A percentile compares a stretch with the other conserved stretches of the same genome.
Conservation (phyloP, 2,888 invertebrate species). For the Epiblema foenella region DNA sequence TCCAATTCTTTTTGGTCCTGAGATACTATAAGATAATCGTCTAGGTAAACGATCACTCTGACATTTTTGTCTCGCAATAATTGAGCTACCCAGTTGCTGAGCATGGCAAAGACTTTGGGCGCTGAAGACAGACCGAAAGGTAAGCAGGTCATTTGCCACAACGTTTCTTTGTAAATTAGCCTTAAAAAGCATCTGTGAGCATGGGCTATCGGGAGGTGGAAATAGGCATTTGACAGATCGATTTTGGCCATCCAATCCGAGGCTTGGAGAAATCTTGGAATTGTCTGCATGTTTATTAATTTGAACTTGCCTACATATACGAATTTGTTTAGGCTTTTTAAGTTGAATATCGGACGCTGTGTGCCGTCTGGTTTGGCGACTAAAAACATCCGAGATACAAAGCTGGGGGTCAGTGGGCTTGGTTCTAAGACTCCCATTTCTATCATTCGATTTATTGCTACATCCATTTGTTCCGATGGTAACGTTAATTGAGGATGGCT, state of each 20-base stretch:
- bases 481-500: neutral
- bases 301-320: constrained; percentile 10
- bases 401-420: neutral
- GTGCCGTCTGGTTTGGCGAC: neutral
- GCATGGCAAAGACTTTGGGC: too few relatives aligned
- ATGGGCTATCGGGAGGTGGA: neutral
- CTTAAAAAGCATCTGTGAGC: constrained; percentile 6
- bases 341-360: constrained; percentile 1
- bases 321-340: constrained; percentile 8
- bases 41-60: neutral
- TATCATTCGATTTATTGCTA: neutral
- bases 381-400: neutral
- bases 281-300: neutral
- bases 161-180: neutral
- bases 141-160: too few relatives aligned
- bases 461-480: neutral
- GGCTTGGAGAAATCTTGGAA: neutral
- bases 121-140: too few relatives aligned
- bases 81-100: too few relatives aligned
- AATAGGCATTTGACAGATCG: neutral
- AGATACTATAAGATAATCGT: neutral
- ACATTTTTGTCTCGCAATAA: neutral
- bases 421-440: constrained; percentile 3
- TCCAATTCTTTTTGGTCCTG: neutral
- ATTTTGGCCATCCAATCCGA: constrained; percentile 5